Percentiles rank a stretch among this genome's conserved stretches.
phyloP scores from a whole-genome alignment of 1,140 invertebrate species.

The Micrasema minimum region DNA sequence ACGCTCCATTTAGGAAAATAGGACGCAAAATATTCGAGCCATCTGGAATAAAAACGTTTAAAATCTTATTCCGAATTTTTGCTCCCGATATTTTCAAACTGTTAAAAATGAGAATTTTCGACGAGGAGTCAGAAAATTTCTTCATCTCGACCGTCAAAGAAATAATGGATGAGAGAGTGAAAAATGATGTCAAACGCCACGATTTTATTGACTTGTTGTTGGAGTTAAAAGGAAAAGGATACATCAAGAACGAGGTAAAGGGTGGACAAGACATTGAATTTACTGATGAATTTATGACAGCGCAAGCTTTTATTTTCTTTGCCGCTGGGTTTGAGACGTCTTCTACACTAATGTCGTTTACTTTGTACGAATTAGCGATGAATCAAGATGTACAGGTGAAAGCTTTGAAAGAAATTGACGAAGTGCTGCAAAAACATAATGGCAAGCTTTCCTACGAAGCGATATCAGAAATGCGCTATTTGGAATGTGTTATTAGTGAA shows the following conservation, averaged over 20 bases:
- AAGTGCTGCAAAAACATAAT: slow-evolving; percentile 56
- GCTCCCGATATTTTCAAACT: slow-evolving; percentile 27
- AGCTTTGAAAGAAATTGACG: slow-evolving; percentile 67
- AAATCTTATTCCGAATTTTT: slow-evolving; percentile 18
- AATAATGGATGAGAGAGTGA: slow-evolving; percentile 53
- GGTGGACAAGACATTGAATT: slow-evolving; percentile 40
- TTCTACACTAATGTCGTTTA: slow-evolving; percentile 65
- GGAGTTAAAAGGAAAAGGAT: slow-evolving; percentile 63
- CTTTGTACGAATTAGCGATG: slow-evolving; percentile 68
- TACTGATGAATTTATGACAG: slow-evolving; percentile 55
- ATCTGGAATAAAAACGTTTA: neutral
- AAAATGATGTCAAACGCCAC: slow-evolving; percentile 59
- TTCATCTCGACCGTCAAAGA: slow-evolving; percentile 40
- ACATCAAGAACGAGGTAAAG: slow-evolving; percentile 39
- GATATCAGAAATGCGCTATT: slow-evolving; percentile 59
- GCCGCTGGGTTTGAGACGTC: slow-evolving; percentile 60
- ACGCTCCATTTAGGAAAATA: slow-evolving; percentile 59
- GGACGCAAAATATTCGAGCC: slow-evolving; percentile 58
- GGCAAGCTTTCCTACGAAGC: slow-evolving; percentile 60
- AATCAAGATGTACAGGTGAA: slow-evolving; percentile 69
- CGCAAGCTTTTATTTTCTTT: slow-evolving; percentile 56
- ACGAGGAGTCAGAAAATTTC: slow-evolving; percentile 51
- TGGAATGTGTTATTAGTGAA: slow-evolving; percentile 57
- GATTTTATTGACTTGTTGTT: slow-evolving; percentile 71
- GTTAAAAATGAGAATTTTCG: slow-evolving; percentile 43